These are phyloP conservation scores for Anthopleura xanthogrammica DNA, from an alignment of 92 coral and sea anemone species.

Conservation along the genomic window DNA sequence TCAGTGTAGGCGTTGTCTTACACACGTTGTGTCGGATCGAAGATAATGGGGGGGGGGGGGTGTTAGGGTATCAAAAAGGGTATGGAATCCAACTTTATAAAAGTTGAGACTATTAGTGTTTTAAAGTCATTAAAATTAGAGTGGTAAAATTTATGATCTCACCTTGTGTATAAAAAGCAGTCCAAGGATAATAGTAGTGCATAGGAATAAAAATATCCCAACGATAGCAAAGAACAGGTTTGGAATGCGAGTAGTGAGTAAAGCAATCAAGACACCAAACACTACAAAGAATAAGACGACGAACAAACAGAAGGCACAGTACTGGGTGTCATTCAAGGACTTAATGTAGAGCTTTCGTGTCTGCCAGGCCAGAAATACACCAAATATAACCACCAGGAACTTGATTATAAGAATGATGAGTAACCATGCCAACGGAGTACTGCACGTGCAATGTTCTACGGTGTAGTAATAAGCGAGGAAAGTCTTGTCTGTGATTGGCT, in stretches of 20 bases:
- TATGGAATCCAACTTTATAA: too few species aligned
- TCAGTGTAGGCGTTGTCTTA: too few species aligned
- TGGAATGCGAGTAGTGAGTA: conserved; percentile 65
- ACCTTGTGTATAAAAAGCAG: conserved; percentile 87
- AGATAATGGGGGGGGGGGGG: too few species aligned
- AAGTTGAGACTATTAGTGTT: too few species aligned
- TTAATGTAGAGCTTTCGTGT: conserved; percentile 82
- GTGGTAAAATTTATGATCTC: neutral
- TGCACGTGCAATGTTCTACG: conserved; percentile 87
- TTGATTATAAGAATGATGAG: conserved; percentile 64
- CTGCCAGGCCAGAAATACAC: conserved; percentile 94
- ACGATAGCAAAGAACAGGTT: conserved; percentile 67
- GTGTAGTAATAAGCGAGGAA: conserved; percentile 63
- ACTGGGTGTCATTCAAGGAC: conserved; percentile 81
- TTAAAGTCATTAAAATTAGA: too few species aligned
- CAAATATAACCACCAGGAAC: conserved; percentile 56
- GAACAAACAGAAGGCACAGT: conserved; percentile 78
- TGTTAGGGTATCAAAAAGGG: too few species aligned
- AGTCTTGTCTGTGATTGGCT: conserved; percentile 87
- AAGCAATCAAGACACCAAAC: conserved; percentile 60
- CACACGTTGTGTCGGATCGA: too few species aligned
- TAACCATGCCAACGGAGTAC: conserved; percentile 63
- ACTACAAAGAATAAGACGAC: conserved; percentile 57
- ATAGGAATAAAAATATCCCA: conserved; percentile 60
- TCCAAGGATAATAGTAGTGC: conserved; percentile 72